These are phyloP conservation scores for Itoplectis maculator DNA, from an alignment of 2,888 invertebrate species.

Conservation along the genomic window DNA sequence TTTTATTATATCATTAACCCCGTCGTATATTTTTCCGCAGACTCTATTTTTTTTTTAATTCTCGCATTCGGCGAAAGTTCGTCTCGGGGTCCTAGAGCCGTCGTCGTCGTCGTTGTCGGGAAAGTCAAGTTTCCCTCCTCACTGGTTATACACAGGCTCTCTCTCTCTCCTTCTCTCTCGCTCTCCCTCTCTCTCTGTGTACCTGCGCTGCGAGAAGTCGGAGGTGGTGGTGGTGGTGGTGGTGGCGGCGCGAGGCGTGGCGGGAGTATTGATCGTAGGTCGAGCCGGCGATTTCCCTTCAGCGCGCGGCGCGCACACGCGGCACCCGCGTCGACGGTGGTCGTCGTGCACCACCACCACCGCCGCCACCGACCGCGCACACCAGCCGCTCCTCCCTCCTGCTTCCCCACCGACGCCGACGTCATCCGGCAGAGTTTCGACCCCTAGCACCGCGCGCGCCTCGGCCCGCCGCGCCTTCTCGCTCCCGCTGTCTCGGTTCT, in stretches of 20 bases:
- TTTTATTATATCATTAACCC: not conserved
- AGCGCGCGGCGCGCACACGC: slow-evolving; percentile 61
- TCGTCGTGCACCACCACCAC: slow-evolving; percentile 27
- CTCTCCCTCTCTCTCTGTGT: not conserved
- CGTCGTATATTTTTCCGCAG: not conserved
- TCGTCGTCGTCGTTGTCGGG: slow-evolving; percentile 10
- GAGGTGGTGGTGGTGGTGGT: slow-evolving; percentile 28
- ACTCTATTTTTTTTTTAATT: slow-evolving; percentile 12
- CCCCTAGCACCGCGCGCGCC: slow-evolving; percentile 29
- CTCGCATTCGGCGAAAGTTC: slow-evolving; percentile 32
- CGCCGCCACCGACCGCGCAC: slow-evolving; percentile 6
- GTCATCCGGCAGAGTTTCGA: slow-evolving; percentile 57
- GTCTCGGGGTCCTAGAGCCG: slow-evolving; percentile 21
- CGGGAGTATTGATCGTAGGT: slow-evolving; percentile 68
- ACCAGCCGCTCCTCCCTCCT: not conserved
- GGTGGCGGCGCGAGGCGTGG: slow-evolving; percentile 65
- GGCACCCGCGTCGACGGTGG: slow-evolving; percentile 40
- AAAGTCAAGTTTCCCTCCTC: slow-evolving; percentile 46
- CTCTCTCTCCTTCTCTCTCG: too few relatives aligned
- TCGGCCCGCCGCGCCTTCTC: slow-evolving; percentile 37
- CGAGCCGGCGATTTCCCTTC: slow-evolving; percentile 66
- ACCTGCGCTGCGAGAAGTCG: slow-evolving; percentile 47
- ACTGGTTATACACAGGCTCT: not conserved
- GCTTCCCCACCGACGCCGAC: slow-evolving; percentile 37
- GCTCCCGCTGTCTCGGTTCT: not conserved